Conservation (phyloP, 2,113 vertebrate genomes). For the Euleptes europaea region DNA sequence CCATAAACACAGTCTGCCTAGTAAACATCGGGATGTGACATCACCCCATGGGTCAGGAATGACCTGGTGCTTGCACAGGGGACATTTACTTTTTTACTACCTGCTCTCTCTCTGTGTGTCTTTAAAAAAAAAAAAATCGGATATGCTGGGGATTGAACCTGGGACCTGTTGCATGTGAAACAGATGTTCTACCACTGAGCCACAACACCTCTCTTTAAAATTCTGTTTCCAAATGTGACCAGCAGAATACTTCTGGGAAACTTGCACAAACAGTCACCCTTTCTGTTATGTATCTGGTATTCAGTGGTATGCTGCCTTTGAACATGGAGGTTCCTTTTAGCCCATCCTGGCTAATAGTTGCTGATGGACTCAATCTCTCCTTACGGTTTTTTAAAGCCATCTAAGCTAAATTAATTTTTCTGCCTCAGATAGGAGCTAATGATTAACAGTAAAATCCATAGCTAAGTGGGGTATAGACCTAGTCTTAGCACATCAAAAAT, state of each 20-base stretch:
- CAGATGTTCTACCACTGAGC: no score
- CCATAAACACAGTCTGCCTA: no score
- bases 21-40: no score
- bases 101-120: no score
- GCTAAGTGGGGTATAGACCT: neutral
- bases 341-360: neutral
- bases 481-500: neutral
- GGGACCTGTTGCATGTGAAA: no score
- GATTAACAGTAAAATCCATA: neutral
- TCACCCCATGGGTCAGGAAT: no score
- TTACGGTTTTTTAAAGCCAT: neutral
- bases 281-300: neutral
- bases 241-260: neutral
- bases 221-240: neutral
- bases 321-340: neutral
- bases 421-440: neutral
- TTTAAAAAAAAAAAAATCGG: no score
- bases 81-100: no score
- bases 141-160: no score
- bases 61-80: no score
- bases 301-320: neutral
- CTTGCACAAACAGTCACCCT: neutral
- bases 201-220: no score
- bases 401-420: neutral
- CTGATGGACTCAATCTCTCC: neutral